phyloP scores from a whole-genome alignment of 2,797 vertebrate genomes.

The Danio aesculapii region DNA sequence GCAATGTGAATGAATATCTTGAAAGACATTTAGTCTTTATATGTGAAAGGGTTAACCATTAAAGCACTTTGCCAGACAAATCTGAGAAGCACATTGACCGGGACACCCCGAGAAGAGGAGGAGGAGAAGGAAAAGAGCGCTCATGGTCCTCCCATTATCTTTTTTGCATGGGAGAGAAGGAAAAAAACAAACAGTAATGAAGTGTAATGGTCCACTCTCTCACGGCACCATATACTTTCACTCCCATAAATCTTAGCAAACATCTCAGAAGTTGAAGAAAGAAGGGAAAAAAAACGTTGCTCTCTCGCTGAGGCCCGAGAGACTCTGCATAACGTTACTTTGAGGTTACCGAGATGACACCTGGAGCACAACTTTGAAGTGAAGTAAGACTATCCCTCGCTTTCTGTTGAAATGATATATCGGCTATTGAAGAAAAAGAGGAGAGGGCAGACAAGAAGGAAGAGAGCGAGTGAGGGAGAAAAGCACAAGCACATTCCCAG shows the following conservation, averaged over 20 bases:
- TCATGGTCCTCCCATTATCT: slow-evolving; percentile 80
- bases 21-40: slow-evolving; percentile 69
- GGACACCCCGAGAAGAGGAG: slow-evolving; percentile 59
- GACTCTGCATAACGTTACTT: slow-evolving; percentile 75
- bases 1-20: slow-evolving; percentile 7
- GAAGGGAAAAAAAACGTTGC: slow-evolving; percentile 61
- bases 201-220: slow-evolving; percentile 80
- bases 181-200: slow-evolving; percentile 80
- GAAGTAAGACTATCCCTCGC: slow-evolving; percentile 77
- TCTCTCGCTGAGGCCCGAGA: slow-evolving; percentile 61
- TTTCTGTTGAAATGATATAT: slow-evolving; percentile 79
- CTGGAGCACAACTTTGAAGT: slow-evolving; percentile 79
- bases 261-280: slow-evolving; percentile 63
- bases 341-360: slow-evolving; percentile 81
- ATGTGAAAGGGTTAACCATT: slow-evolving; percentile 68
- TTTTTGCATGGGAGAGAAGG: slow-evolving; percentile 76
- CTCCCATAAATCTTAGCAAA: slow-evolving; percentile 64
- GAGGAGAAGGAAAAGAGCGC: slow-evolving; percentile 73
- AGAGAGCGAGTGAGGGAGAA: slow-evolving; percentile 70
- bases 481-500: slow-evolving; percentile 83
- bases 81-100: slow-evolving; percentile 80
- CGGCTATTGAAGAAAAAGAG: slow-evolving; percentile 65
- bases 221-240: slow-evolving; percentile 72
- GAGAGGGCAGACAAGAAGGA: slow-evolving; percentile 32
- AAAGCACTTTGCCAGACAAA: slow-evolving; percentile 78